Percentiles rank a stretch among this genome's conserved stretches.
Evolutionary conservation across 2,797 vertebrate species (phyloP).

Genomic region (Poecilia wingei): DNA sequence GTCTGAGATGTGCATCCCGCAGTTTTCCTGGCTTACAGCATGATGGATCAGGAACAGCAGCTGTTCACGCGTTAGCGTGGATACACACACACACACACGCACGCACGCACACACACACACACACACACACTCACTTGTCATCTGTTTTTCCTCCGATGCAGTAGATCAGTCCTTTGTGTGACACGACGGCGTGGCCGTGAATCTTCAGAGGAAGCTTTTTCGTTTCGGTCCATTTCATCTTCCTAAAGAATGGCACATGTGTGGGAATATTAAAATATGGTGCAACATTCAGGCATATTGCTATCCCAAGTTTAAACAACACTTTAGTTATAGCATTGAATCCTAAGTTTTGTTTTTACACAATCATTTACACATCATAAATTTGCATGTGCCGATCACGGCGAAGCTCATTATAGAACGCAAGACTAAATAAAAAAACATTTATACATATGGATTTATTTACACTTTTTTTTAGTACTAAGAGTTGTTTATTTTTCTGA

Average conservation of each 20-base stretch:
- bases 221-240: slow-evolving; percentile 91
- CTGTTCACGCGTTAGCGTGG: slow-evolving; percentile 20
- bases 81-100: slow-evolving; percentile 8
- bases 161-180: slow-evolving; percentile 91
- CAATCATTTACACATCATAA: background rate
- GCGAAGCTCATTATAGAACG: background rate
- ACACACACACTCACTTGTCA: slow-evolving; percentile 84
- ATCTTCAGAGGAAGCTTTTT: slow-evolving; percentile 95
- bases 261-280: background rate
- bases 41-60: slow-evolving; percentile 65
- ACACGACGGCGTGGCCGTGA: slow-evolving; percentile 93
- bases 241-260: slow-evolving; percentile 71
- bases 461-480: background rate
- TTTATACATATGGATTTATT: background rate
- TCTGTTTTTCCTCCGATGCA: slow-evolving; percentile 97
- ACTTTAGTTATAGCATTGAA: background rate
- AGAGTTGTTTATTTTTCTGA: slow-evolving; percentile 9
- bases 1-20: slow-evolving; percentile 9
- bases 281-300: background rate
- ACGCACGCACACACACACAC: background rate
- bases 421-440: background rate
- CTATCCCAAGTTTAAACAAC: background rate
- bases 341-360: background rate
- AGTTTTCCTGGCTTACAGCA: slow-evolving; percentile 29
- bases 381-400: background rate